A percentile compares a stretch with the other conserved stretches of the same genome.
Conservation (phyloP, 2,888 invertebrate genomes). For the Xiphydria camelus region DNA sequence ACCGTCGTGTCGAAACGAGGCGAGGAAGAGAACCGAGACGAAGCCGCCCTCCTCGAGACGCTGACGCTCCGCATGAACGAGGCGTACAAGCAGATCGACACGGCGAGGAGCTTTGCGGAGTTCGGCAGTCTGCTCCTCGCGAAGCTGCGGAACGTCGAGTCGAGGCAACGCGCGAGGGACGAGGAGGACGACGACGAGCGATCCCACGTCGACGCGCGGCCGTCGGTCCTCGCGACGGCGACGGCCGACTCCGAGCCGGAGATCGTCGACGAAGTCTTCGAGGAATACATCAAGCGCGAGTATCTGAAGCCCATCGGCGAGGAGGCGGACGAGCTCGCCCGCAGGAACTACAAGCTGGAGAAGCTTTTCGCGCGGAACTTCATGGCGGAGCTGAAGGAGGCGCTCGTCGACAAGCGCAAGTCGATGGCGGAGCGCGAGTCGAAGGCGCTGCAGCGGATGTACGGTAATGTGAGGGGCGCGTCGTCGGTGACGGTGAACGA, state of each 20-base stretch:
- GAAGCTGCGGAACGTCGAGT: slow-evolving; percentile 21
- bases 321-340: slow-evolving; percentile 30
- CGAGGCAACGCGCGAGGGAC: background rate
- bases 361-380: slow-evolving; percentile 46
- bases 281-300: slow-evolving; percentile 52
- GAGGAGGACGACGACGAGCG: too few species aligned
- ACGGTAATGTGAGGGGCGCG: slow-evolving; percentile 19
- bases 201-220: too few species aligned
- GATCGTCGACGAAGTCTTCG: slow-evolving; percentile 54
- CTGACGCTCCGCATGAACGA: slow-evolving; percentile 37
- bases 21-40: slow-evolving; percentile 18
- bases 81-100: slow-evolving; percentile 40
- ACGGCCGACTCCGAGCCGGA: slow-evolving; percentile 36
- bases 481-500: background rate
- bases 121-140: slow-evolving; percentile 41
- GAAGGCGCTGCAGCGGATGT: slow-evolving; percentile 46
- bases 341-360: slow-evolving; percentile 37
- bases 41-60: slow-evolving; percentile 23
- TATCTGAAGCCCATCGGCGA: slow-evolving; percentile 43
- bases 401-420: slow-evolving; percentile 46
- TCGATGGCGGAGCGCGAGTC: slow-evolving; percentile 50
- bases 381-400: slow-evolving; percentile 52
- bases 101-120: slow-evolving; percentile 46
- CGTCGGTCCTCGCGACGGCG: background rate
- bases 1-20: too few species aligned